Base-by-base conservation (phyloP, 2,113 vertebrate species). In the Entosphenus tridentatus region DNA sequence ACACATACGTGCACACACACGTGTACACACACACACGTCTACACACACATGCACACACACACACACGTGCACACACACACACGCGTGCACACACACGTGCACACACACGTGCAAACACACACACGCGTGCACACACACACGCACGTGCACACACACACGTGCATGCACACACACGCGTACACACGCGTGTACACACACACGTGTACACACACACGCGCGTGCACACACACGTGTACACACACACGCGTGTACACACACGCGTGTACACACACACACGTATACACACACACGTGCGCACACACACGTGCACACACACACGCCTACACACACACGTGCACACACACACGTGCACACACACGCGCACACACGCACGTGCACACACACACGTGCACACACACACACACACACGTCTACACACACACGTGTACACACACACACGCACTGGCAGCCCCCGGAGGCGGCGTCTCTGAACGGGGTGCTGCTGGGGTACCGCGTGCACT, bases 401-500 rank as follows among this genome's bases (percentile, higher is more conserved):
- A 62, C 58, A 62, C 58, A 62, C 16, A 62, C 58, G 16, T 62
- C 2, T 13, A 13, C 58, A 62, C 58, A 62, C 58, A 62, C 58
- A 62, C 58, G 16, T 16, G 2, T 7, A 62, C 58, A 62, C 3
- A 62, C 58, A 62, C 58, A 62, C 58, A 7, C 58, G 16, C 58
- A 62, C 58, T 77, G 72, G 2, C 74, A 96, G 91, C 82, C 80
- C 3, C 90, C 89, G 1, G 82, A 75, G 58, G 81, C 78, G 0
- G 81, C 84, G 74, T 86, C 80, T 55, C 71, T 87, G 39, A 96
- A 96, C 0, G 91, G 91, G 6, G 80, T 95, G 58, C 74, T 96
- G 67, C 71, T 87, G 75, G 91, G 91, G 2, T 96, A 88, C 74
- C 79, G 88, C 10, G 83, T 96, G 72, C 95, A 95, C 80, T 96